phyloP scores from a whole-genome alignment of 2,888 invertebrate genomes.

The Pterobdella sp. region DNA sequence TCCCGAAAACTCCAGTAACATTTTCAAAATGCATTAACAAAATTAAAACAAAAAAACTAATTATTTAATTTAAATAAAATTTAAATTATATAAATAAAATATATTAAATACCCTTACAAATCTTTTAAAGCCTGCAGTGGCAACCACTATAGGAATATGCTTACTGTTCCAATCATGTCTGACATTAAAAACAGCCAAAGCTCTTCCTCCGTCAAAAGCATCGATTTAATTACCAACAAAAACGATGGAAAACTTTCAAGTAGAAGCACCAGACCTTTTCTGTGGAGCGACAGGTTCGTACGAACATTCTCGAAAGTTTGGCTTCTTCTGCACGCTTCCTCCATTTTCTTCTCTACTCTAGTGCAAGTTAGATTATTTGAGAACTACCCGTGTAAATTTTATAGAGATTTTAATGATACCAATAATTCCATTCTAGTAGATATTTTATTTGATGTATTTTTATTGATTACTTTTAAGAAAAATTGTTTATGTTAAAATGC shows the following conservation, averaged over 20 bases:
- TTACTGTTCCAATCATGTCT: no score
- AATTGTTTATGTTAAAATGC: neutral
- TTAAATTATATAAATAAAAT: no score
- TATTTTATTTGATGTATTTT: neutral
- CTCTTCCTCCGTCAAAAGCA: neutral
- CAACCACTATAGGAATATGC: neutral
- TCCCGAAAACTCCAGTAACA: neutral
- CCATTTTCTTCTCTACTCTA: neutral
- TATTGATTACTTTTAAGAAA: neutral
- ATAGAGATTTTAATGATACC: neutral
- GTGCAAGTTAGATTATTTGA: neutral
- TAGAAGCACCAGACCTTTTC: neutral
- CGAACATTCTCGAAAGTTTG: constrained; percentile 2
- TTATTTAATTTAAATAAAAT: no score
- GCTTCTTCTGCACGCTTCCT: constrained; percentile 1
- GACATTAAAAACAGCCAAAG: no score
- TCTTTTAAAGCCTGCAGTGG: neutral
- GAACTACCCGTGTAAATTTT: neutral
- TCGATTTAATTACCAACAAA: neutral
- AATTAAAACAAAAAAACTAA: neutral
- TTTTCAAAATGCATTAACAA: neutral
- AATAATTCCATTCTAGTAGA: neutral
- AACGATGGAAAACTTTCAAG: no score
- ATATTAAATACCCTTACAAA: no score
- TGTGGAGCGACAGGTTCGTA: neutral